These are phyloP conservation scores for Nudaria mundana DNA, from an alignment of 2,888 invertebrate genomes.

Conservation along the genomic window DNA sequence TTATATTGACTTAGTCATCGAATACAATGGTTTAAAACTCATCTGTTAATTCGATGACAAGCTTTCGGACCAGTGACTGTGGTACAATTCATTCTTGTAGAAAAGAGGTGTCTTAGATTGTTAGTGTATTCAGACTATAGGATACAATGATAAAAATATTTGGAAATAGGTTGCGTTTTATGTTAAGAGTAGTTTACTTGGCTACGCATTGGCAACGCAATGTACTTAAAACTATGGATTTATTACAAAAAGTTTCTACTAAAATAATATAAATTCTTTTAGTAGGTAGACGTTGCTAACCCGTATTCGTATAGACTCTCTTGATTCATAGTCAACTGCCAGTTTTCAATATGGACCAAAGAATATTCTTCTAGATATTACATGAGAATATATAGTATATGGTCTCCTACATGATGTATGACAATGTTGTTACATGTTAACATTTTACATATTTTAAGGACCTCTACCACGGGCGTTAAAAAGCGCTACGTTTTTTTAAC, in stretches of 20 bases:
- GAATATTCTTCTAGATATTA: slow-evolving; percentile 41
- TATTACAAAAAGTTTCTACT: too few relatives aligned
- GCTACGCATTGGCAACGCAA: too few relatives aligned
- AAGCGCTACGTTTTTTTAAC: slow-evolving; percentile 49
- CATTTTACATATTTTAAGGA: slow-evolving; percentile 53
- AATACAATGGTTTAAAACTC: neutral
- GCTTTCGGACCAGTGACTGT: slow-evolving; percentile 73
- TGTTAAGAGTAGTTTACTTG: too few relatives aligned
- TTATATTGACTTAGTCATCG: slow-evolving; percentile 31
- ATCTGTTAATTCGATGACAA: slow-evolving; percentile 50
- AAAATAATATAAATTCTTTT: too few relatives aligned
- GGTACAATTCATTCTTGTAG: slow-evolving; percentile 69
- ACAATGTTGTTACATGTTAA: slow-evolving; percentile 67
- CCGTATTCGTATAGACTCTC: too few relatives aligned
- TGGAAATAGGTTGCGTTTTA: slow-evolving; percentile 13
- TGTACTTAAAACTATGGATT: too few relatives aligned
- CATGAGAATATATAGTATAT: slow-evolving; percentile 27
- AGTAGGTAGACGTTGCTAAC: too few relatives aligned
- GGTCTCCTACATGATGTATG: slow-evolving; percentile 39
- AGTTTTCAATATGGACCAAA: slow-evolving; percentile 54
- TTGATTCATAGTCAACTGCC: slow-evolving; percentile 24
- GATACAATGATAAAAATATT: slow-evolving; percentile 23
- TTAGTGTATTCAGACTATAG: slow-evolving; percentile 65
- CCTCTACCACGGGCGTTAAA: slow-evolving; percentile 27
- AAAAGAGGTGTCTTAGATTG: slow-evolving; percentile 72